phyloP scores from a whole-genome alignment of 2,888 invertebrate genomes.

The Caenorhabditis sp. region DNA sequence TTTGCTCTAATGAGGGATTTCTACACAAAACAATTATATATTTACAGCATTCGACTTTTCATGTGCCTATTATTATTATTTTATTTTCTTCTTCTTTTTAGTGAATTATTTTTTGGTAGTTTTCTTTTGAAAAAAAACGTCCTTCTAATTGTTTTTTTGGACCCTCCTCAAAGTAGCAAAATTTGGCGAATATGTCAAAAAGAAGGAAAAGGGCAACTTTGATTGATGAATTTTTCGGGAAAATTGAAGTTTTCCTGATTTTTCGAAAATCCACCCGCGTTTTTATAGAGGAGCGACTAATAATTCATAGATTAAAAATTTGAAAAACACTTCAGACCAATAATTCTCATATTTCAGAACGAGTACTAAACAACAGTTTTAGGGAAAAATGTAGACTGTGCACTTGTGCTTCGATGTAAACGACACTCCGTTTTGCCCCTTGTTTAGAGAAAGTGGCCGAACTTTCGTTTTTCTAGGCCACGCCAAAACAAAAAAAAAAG shows the following conservation, averaged over 20 bases:
- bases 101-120: not conserved
- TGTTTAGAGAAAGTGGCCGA: no score
- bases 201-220: not conserved
- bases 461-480: not conserved
- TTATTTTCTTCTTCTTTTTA: not conserved
- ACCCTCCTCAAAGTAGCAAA: not conserved
- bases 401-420: no score
- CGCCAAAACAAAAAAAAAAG: no score
- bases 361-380: no score
- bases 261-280: no score
- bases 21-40: not conserved
- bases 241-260: no score
- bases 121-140: not conserved
- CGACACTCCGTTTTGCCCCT: no score
- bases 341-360: no score
- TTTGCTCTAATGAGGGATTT: not conserved
- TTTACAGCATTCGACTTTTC: not conserved
- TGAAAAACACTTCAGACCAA: no score
- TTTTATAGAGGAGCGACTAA: no score
- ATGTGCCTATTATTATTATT: not conserved
- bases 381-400: no score
- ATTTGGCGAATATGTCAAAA: not conserved
- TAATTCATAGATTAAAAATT: no score
- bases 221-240: not conserved
- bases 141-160: not conserved